A percentile compares a stretch with the other conserved stretches of the same genome.
Evolutionary conservation across 2,888 invertebrate species (phyloP).

Genomic region (Drosophila limbata): DNA sequence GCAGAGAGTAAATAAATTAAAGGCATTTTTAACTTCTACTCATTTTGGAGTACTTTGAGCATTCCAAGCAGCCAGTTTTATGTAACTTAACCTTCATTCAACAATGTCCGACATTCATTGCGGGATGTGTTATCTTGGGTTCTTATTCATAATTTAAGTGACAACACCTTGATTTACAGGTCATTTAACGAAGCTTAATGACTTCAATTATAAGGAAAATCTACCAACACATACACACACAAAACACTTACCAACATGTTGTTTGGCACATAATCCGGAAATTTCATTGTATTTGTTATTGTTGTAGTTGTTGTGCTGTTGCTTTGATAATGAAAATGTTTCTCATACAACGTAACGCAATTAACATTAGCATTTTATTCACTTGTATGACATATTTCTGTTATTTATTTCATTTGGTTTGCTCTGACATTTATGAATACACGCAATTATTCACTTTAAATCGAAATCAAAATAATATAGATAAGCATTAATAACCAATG

Average conservation of each 20-base stretch:
- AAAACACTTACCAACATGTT: slow-evolving; percentile 82
- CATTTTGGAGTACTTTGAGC: slow-evolving; percentile 27
- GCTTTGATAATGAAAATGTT: slow-evolving; percentile 56
- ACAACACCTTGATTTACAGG: slow-evolving; percentile 60
- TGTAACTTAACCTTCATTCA: slow-evolving; percentile 52
- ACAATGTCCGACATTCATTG: slow-evolving; percentile 14
- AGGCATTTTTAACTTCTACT: slow-evolving; percentile 28
- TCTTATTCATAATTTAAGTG: slow-evolving; percentile 53
- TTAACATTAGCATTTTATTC: slow-evolving; percentile 65
- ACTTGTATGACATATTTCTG: slow-evolving; percentile 63
- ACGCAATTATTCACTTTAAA: slow-evolving; percentile 55
- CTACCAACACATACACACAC: slow-evolving; percentile 10
- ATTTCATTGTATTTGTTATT: slow-evolving; percentile 73
- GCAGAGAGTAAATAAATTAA: slow-evolving; percentile 21
- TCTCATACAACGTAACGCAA: slow-evolving; percentile 58
- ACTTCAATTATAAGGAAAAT: slow-evolving; percentile 54
- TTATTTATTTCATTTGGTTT: slow-evolving; percentile 17
- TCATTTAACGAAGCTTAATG: slow-evolving; percentile 48
- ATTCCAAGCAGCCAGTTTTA: slow-evolving; percentile 22
- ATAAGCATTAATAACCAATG: slow-evolving; percentile 29
- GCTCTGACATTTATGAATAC: slow-evolving; percentile 49
- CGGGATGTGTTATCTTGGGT: slow-evolving; percentile 30
- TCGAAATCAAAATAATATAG: slow-evolving; percentile 30
- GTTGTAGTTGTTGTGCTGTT: slow-evolving; percentile 19
- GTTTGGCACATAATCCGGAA: slow-evolving; percentile 84